These are phyloP conservation scores for Acanthochromis polyacanthus DNA, from an alignment of 2,113 vertebrate species.

Conservation along the genomic window DNA sequence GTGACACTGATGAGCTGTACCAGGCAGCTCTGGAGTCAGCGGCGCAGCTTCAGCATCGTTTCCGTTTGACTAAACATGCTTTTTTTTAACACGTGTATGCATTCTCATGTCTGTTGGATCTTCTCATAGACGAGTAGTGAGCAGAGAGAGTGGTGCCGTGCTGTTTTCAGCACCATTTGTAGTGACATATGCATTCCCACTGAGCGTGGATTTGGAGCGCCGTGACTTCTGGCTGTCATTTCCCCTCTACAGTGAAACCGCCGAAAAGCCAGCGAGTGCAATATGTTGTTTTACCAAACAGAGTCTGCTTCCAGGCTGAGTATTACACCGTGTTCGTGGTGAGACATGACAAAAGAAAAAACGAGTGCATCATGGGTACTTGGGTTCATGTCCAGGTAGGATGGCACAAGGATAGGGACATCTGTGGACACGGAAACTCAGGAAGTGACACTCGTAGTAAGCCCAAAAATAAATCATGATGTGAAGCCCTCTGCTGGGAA, in stretches of 20 bases:
- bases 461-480: constrained; percentile 1
- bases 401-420: constrained; percentile 11
- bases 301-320: constrained; percentile 9
- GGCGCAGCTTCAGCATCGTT: constrained; percentile 31
- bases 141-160: constrained; percentile 2
- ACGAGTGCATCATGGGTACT: constrained; percentile 25
- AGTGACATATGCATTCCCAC: constrained; percentile 42
- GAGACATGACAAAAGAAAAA: constrained; percentile 6
- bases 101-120: constrained; percentile 12
- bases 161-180: constrained; percentile 45
- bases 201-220: constrained; percentile 42
- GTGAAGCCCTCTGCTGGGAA: background rate
- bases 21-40: constrained; percentile 45
- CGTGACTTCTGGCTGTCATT: constrained; percentile 38
- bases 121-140: constrained; percentile 10
- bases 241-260: constrained; percentile 37
- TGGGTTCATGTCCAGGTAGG: constrained; percentile 3
- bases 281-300: constrained; percentile 47
- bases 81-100: constrained; percentile 17
- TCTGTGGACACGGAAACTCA: constrained; percentile 17
- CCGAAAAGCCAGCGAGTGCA: constrained; percentile 40
- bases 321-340: background rate
- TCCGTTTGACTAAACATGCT: constrained; percentile 34
- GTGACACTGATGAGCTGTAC: constrained; percentile 66
- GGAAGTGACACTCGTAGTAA: constrained; percentile 7